Evolutionary conservation across 2,888 invertebrate species (phyloP), one percentile per base, ranked within the genome.

Genomic region (Sipha maydis): DNA sequence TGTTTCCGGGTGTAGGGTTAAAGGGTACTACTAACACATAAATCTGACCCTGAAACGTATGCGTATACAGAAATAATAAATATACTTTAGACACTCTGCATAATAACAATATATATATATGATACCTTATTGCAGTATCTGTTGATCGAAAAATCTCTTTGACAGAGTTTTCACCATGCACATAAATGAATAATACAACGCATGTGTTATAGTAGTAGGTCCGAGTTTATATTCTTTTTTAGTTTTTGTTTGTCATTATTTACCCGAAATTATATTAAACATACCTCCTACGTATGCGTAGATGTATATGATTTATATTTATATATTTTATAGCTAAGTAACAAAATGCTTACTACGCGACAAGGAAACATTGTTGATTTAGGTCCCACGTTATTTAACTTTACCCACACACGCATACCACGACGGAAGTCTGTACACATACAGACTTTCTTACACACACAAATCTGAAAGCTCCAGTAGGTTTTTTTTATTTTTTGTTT

Each of bases 341-440:
- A 73, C 19, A 73, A 34, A 73, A 73, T 21, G 31, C 34, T 73
- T 56, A 4, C 48, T 14, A 48, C 54, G 17, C 21, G 79, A 56
- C 31, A 61, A 61, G 79, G 61, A 79, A 56, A 56, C 79, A 31
- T 25, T 79, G 79, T 79, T 79, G 56, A 79, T 79, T 79, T 79
- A 79, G 79, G 34, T 19, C 79, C 28, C 61, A 25, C 56, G 28
- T 79, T 79, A 79, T 79, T 79, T 79, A 61, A 79, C 79, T 79
- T 79, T 34, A 79, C 79, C 56, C 31, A 79, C 31, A 73, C 69
- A 25, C 69, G 28, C 28, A n/a, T 25, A 69, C 0, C 11, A 11
- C 69, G n/a, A 9, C 11, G 69, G 28, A 28, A 28, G 3, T 9
- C 25, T 1, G n/a, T 7, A 9, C 67, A 67, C 25, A 25, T 21